These are phyloP conservation scores for Ceratosolen fusciceps DNA, from an alignment of 1,140 invertebrate species.

Conservation along the genomic window DNA sequence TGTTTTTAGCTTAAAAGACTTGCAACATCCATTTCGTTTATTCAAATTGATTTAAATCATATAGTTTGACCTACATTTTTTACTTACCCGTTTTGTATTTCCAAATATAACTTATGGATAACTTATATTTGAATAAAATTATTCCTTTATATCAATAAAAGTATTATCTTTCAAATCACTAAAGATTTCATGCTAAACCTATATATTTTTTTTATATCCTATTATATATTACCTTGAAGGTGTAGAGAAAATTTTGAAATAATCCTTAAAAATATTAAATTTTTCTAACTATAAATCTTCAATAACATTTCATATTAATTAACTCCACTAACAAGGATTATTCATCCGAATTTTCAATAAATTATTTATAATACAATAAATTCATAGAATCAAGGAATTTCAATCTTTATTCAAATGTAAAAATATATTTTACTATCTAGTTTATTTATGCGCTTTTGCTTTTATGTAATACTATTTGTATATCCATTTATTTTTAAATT, in stretches of 20 bases:
- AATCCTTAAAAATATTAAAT: conserved; percentile 15
- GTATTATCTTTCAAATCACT: background rate
- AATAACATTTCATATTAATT: too few relatives aligned
- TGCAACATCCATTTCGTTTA: background rate
- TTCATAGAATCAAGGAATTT: too few relatives aligned
- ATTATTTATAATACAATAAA: too few relatives aligned
- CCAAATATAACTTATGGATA: background rate
- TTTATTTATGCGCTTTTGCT: background rate
- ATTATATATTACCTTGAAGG: too few relatives aligned
- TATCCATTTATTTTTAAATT: background rate
- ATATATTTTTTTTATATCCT: too few relatives aligned
- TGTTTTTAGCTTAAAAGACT: too few relatives aligned
- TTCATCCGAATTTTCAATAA: too few relatives aligned
- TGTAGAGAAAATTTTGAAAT: conserved; percentile 1
- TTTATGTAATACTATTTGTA: background rate
- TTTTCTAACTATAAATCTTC: background rate
- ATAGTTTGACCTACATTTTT: too few relatives aligned
- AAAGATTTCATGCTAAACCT: conserved; percentile 4
- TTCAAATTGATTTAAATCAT: background rate
- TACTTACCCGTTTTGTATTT: too few relatives aligned
- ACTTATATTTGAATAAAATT: too few relatives aligned
- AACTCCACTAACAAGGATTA: too few relatives aligned
- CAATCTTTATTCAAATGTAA: too few relatives aligned
- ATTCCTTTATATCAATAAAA: background rate
- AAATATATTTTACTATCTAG: background rate